Evolutionary conservation across 2,888 invertebrate genomes (phyloP), one percentile per base, ranked within the genome.

Genomic region (Lucinisca nassula): DNA sequence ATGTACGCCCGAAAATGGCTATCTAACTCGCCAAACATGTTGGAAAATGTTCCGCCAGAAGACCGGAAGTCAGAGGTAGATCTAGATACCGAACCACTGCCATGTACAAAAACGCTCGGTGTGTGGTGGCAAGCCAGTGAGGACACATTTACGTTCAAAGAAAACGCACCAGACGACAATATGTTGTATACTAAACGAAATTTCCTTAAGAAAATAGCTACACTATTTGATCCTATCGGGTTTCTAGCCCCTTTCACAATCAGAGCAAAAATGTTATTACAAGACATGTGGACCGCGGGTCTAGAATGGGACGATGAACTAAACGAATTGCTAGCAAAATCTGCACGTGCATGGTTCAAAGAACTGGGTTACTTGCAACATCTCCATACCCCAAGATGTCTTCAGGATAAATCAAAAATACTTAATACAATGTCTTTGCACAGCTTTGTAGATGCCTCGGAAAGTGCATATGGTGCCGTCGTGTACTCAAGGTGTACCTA

Each of bases 221-320:
- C 76, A 27, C 35, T 86, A 14, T 83, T 77, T 78, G 90, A 90
- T 75, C 85, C 84, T 21, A 73, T 82, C 10, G 78, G 81, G 10
- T 81, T 83, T 45, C 17, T 87, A 24, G 78, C 67, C 0, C 84
- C 84, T 55, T 78, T 49, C 55, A 81, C 38, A 17, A 40, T 84
- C 0, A 67, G 79, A 75, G 82, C 87, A 0, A 94, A 94, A 49
- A 78, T 94, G 4, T 76, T 94, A 10, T 58, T 94, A 3, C 94
- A 95, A 38, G 79, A 78, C 6, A 74, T 84, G 27, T 84, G 81
- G 84, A 6, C 77, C 0, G 37, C 38, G 27, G 74, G 84, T 12
- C 30, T 84, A 30, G 81, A 81, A 4, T 84, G 81, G 84, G 87
- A 84, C 73, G 78, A 93, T n/a, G 83, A 82, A 38, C 49, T 93